phyloP scores from a whole-genome alignment of 2,797 vertebrate species.

The Pogoniulus pusillus region DNA sequence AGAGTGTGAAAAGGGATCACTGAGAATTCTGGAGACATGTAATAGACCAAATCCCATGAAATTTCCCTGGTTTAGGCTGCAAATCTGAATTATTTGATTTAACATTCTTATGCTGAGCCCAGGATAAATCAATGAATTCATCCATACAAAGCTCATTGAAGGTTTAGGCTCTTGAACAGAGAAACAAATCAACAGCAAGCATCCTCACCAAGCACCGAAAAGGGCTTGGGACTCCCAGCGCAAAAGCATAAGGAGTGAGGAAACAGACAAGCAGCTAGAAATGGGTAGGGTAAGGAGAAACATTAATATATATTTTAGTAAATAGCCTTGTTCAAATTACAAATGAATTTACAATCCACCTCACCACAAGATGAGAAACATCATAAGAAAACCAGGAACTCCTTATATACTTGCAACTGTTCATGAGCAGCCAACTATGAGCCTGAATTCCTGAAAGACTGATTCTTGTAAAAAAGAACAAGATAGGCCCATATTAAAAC shows the following conservation, averaged over 20 bases:
- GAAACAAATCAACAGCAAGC: not conserved
- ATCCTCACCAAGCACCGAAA: not conserved
- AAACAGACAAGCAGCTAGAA: not conserved
- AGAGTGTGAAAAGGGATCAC: constrained; percentile 52
- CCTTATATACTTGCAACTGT: constrained; percentile 64
- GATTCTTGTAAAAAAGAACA: constrained; percentile 78
- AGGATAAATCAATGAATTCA: constrained; percentile 50
- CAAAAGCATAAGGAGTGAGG: not conserved
- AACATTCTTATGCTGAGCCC: not conserved
- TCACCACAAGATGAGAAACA: constrained; percentile 17
- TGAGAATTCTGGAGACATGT: constrained; percentile 48
- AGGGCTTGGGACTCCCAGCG: not conserved
- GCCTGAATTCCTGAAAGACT: constrained; percentile 73
- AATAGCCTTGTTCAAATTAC: constrained; percentile 9
- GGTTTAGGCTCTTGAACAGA: constrained; percentile 1
- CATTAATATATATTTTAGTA: not conserved
- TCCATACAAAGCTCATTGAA: constrained; percentile 45
- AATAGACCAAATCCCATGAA: constrained; percentile 40
- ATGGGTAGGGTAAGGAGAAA: not conserved
- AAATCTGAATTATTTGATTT: constrained; percentile 58
- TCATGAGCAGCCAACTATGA: constrained; percentile 46
- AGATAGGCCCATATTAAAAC: constrained; percentile 82
- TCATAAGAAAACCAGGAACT: constrained; percentile 42
- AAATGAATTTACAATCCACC: constrained; percentile 32
- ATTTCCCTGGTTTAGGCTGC: constrained; percentile 32